Base-by-base conservation (phyloP, 2,797 vertebrate species). In the Eurystomus glaucurus region DNA sequence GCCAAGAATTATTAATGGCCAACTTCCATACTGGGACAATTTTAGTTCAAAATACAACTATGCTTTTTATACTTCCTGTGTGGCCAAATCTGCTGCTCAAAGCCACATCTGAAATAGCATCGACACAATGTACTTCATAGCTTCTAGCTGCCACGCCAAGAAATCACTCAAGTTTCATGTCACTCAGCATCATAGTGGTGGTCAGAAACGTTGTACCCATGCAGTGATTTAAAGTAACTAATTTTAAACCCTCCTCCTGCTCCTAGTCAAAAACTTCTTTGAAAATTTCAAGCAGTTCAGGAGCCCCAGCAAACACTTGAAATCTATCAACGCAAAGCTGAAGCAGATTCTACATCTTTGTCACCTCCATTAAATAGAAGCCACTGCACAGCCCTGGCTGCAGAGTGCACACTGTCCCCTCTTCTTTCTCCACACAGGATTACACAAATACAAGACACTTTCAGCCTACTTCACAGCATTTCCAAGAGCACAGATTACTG, bases 61-160 rank as follows among this genome's bases (percentile, higher is more conserved):
- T 3, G 29, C 9, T 21, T 61, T 21, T 23, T 28, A 13, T n/a
- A 89, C 62, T 72, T 79, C 29, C 60, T 76, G 51, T 14, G 33
- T 12, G 37, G 33, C 20, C 46, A 75, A 91, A 61, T n/a, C 41
- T 6, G 33, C 37, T 54, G 35, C 52, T 88, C 61, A 55, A 90
- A 77, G 17, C 5, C 16, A 55, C 19, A 55, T 52, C 37, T 71
- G 57, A n/a, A 83, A 68, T 1, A 74, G 11, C 28, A 64, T 10
- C 0, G 0, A 33, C n/a, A 57, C 39, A 46, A 76, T 75, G 55
- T 18, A 58, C 12, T 41, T 85, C 48, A 51, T 0, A 52, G 39
- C 33, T 75, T 88, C 39, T 33, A 94, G n/a, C 23, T 17, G 41
- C 26, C 48, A 25, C 26, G 60, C 3, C 31, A 87, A 82, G 31